These are phyloP conservation scores for Crossaster papposus DNA, from an alignment of 53 echinoderm and acorn worm species.

Conservation along the genomic window DNA sequence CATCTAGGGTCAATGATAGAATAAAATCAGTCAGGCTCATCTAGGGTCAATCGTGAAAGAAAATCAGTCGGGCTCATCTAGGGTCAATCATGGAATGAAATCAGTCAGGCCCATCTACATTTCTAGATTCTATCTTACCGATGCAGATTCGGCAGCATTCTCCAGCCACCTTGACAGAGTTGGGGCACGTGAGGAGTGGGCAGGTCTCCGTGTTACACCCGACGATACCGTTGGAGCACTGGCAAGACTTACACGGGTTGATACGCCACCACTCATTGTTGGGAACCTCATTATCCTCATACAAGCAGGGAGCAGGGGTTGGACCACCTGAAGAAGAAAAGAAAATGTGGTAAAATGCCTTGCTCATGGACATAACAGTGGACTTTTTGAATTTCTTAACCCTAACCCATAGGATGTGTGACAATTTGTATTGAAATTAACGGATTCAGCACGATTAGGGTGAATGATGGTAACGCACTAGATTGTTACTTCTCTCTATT, in stretches of 20 bases:
- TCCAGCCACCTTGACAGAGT: conserved; percentile 57
- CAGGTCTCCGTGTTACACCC: conserved; percentile 52
- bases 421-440: too few relatives aligned
- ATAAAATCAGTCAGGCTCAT: not conserved
- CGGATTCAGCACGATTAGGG: too few relatives aligned
- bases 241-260: conserved; percentile 36
- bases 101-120: too few relatives aligned
- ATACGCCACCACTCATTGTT: conserved; percentile 18
- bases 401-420: too few relatives aligned
- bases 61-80: too few relatives aligned
- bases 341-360: too few relatives aligned
- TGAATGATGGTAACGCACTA: too few relatives aligned
- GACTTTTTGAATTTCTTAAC: too few relatives aligned
- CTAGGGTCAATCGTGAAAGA: too few relatives aligned
- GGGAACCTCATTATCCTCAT: conserved; percentile 7
- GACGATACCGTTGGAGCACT: conserved; percentile 56
- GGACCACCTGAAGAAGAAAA: conserved; percentile 1
- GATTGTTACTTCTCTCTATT: too few relatives aligned
- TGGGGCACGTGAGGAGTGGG: conserved; percentile 55
- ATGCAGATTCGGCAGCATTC: conserved; percentile 61
- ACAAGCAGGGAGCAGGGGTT: conserved; percentile 38
- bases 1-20: not conserved
- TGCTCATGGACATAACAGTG: too few relatives aligned
- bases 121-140: conserved; percentile 9
- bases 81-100: too few relatives aligned